phyloP scores from a whole-genome alignment of 2,797 vertebrate genomes.

The Pantherophis vulpinus region DNA sequence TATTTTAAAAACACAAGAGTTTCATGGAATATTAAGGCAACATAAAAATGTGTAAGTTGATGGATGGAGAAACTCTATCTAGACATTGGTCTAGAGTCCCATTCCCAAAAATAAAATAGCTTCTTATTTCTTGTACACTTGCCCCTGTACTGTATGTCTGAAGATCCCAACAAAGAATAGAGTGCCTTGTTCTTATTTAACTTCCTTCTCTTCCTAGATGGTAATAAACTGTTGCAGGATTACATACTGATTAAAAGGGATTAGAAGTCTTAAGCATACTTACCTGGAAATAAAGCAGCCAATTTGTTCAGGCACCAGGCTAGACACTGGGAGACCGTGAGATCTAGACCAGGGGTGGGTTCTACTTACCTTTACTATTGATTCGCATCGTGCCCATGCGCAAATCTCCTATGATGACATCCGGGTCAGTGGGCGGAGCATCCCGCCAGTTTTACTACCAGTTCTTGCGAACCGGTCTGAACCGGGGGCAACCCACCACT shows the following conservation, averaged over 20 bases:
- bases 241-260: neutral
- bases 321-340: neutral
- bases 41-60: neutral
- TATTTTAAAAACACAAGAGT: neutral
- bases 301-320: neutral
- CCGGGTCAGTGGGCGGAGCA: too few species aligned
- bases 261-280: neutral
- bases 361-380: too few species aligned
- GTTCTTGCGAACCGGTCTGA: too few species aligned
- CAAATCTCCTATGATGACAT: too few species aligned
- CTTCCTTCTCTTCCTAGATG: neutral
- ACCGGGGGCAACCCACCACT: too few species aligned
- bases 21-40: neutral
- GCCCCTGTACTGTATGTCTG: neutral
- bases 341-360: neutral
- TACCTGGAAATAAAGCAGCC: neutral
- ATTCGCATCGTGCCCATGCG: too few species aligned
- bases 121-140: neutral
- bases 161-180: neutral
- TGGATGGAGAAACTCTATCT: neutral
- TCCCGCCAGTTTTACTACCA: too few species aligned
- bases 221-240: neutral
- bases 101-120: neutral
- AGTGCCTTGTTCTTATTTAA: neutral
- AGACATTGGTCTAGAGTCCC: neutral